Evolutionary conservation across 92 coral and sea anemone genomes (phyloP), one percentile per base, ranked within the genome.

Genomic region (Pocillopora meandrina): DNA sequence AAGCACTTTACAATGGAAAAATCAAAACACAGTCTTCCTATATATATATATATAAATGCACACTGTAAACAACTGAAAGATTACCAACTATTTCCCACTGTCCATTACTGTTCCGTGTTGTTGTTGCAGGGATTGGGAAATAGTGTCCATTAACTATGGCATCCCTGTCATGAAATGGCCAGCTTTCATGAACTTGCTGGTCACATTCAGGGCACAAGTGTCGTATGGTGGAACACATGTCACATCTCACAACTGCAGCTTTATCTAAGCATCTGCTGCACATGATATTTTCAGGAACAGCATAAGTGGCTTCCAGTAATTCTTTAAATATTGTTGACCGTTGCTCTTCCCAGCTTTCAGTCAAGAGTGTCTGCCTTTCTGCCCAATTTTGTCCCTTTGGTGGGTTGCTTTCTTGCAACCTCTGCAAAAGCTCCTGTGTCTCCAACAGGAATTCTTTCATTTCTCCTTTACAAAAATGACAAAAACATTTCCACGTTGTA

Each of bases 41-140:
- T 5, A 5, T 2, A 42, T 42, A 42, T 42, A 42, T 5, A 42
- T 2, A 42, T 42, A 42, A n/a, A n/a, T n/a, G n/a, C n/a, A n/a
- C 49, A 42, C 18, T 35, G 55, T 59, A 19, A n/a, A 36, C 34
- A 52, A 23, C 34, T 34, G 19, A 56, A 17, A 64, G 2, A 65
- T 78, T 85, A 85, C 92, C 92, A 84, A 89, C 82, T 70, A 67
- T 56, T 31, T 77, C 61, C 86, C 92, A 89, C 73, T 89, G 89
- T 10, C 84, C 82, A 69, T 56, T 80, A 61, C 72, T 74, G 61
- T 34, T 63, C 56, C 69, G 55, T 79, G 92, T 72, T 23, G 81
- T 75, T 72, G 80, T 75, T 16, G 83, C 73, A 21, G 89, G 80
- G 61, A 89, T 80, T 26, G 92, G 83, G 6, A 72, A 62, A 75